Evolutionary conservation across 2,888 invertebrate species (phyloP), one percentile per base, ranked within the genome.

Genomic region (Monoplex corrugatus): DNA sequence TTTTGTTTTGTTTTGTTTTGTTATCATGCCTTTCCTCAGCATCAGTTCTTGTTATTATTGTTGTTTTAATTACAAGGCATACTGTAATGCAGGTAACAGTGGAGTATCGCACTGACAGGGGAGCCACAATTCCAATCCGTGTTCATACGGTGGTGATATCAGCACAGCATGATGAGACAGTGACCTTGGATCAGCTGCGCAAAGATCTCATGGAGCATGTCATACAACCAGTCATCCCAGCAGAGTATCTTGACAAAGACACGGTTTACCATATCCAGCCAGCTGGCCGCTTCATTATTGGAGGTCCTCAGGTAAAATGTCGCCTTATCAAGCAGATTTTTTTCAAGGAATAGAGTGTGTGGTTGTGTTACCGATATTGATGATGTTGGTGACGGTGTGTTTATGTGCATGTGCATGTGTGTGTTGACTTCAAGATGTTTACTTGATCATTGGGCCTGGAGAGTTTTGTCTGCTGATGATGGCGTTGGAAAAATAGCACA

Each of bases 71-170:
- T 16, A 16, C n/a, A 2, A 23, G 92, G 92, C 91, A 91, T 95
- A 96, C 94, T 50, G n/a, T n/a, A 57, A 2, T 57, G 6, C 95
- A 98, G 98, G 98, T 99, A 86, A 99, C 99, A 86, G 98, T 98
- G 95, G 99, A 99, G 96, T 99, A 99, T 96, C 97, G 97, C 57
- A 98, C 98, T 96, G 97, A 98, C 88, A 97, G 98, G 93, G 99
- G 99, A 82, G 98, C 99, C 28, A 98, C 98, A 93, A 97, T 99
- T 87, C 99, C 99, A 0, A 97, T 97, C 92, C 97, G 99, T 93
- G 98, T 99, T n/a, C 99, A 99, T 96, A 99, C 99, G 50, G 98
- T 99, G 68, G 99, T 99, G 28, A 98, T 99, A 19, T 99, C 99
- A 1, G 97, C 98, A 87, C 99, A 99, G 96, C 99, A 99, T 96